Evolutionary conservation across 2,113 vertebrate species (phyloP), one percentile per base, ranked within the genome.

Genomic region (Melanerpes formicivorus): DNA sequence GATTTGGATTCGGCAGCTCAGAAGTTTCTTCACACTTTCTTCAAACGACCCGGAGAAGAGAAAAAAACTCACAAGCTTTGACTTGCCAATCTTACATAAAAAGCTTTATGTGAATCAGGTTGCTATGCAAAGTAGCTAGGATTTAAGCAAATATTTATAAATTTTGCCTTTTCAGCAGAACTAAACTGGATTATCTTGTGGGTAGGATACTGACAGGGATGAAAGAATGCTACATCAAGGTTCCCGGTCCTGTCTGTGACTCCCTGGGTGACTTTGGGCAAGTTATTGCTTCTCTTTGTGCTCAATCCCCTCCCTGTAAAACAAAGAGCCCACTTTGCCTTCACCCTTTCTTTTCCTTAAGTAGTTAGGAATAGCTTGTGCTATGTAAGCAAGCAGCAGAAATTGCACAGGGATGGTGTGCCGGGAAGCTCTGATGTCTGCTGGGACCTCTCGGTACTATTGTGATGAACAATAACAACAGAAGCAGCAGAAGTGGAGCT

Each of bases 21-120:
- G 77, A 93, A 92, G 78, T 91, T 85, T 91, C 79, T 94, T 96
- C 93, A 90, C 85, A 92, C 96, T 92, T 95, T 91, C 93, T 92
- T 93, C 79, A 90, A 95, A 93, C 12, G 3, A 58, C 27, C 5
- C 44, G 50, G 19, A 22, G 32, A 93, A 94, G 93, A n/a, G 52
- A 63, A 84, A 91, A 91, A 93, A 89, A 95, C 89, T 50, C 63
- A 60, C 69, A 80, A 63, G 85, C 58, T 78, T 48, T 87, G 71
- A 88, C 66, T 86, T 83, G 83, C 72, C 91, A 85, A 58, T 86
- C 86, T 82, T 59, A 66, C 7, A 67, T n/a, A 81, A 92, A 88
- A 88, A 59, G 46, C 74, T 77, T 6, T 32, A 90, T 48, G 69
- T 5, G 22, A 95, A 80, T 85, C 42, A 85, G 54, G 73, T 52